phyloP scores from a whole-genome alignment of 2,797 vertebrate species.

The Melanotaenia trifasciata region DNA sequence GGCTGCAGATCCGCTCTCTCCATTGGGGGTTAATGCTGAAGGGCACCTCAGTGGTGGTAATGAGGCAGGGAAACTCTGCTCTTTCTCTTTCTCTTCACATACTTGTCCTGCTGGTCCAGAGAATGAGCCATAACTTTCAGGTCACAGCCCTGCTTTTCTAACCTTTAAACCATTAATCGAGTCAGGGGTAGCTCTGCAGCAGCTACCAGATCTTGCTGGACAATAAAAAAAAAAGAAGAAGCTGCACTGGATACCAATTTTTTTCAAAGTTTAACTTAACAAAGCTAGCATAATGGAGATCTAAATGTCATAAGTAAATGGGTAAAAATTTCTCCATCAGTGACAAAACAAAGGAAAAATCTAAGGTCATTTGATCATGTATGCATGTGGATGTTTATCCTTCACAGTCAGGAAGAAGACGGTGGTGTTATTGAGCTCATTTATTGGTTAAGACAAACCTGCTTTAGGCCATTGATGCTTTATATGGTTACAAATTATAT shows the following conservation, averaged over 20 bases:
- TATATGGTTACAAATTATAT: slow-evolving; percentile 23
- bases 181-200: background rate
- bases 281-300: background rate
- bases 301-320: background rate
- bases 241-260: background rate
- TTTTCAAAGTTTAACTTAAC: background rate
- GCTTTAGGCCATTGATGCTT: slow-evolving; percentile 14
- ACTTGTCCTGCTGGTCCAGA: slow-evolving; percentile 20
- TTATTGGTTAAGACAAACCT: background rate
- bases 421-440: background rate
- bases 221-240: background rate
- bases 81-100: slow-evolving; percentile 14
- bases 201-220: background rate
- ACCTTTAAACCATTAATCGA: background rate
- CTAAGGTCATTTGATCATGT: background rate
- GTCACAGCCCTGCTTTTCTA: slow-evolving; percentile 7
- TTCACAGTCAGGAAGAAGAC: background rate
- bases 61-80: slow-evolving; percentile 17
- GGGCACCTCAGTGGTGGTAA: slow-evolving; percentile 28
- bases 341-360: background rate
- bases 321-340: background rate
- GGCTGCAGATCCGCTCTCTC: slow-evolving; percentile 23
- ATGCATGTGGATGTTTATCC: background rate
- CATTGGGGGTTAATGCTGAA: slow-evolving; percentile 24
- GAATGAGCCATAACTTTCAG: background rate